Evolutionary conservation across 2,113 vertebrate species (phyloP).

Genomic region (Cinclus mexicanus): DNA sequence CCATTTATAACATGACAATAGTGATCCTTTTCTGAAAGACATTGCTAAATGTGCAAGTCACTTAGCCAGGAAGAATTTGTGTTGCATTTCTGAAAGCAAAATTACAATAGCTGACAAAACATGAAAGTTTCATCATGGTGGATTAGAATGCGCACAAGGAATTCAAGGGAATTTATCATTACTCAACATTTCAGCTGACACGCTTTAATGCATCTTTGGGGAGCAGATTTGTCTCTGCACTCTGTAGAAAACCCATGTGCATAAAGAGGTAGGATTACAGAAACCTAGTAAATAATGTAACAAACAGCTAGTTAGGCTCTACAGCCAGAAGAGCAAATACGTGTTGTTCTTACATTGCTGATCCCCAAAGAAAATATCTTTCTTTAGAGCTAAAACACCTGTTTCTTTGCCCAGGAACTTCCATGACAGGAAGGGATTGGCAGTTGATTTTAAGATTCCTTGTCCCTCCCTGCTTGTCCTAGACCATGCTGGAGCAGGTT

Average conservation of each 20-base stretch:
- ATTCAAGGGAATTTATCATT: conserved; percentile 73
- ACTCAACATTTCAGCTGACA: conserved; percentile 74
- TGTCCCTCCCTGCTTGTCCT: not conserved
- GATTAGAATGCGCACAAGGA: conserved; percentile 67
- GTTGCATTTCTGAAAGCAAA: conserved; percentile 77
- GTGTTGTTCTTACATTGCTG: not conserved
- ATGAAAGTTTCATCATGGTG: conserved; percentile 75
- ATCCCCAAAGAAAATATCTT: not conserved
- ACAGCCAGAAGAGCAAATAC: conserved; percentile 10
- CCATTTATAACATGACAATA: conserved; percentile 67
- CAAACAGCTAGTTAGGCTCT: conserved; percentile 56
- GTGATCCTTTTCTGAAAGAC: conserved; percentile 70
- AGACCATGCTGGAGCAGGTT: conserved; percentile 21
- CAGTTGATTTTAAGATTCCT: conserved; percentile 17
- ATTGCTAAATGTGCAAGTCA: conserved; percentile 67
- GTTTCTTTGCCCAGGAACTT: conserved; percentile 13
- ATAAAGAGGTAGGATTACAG: conserved; percentile 58
- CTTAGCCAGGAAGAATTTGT: conserved; percentile 71
- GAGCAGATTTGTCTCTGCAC: conserved; percentile 72
- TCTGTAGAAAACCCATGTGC: conserved; percentile 55
- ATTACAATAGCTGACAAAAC: conserved; percentile 82
- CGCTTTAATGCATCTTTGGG: conserved; percentile 67
- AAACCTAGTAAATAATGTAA: conserved; percentile 72
- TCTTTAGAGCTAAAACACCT: not conserved
- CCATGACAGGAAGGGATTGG: not conserved